These are phyloP conservation scores for Geococcyx californianus DNA, from an alignment of 2,113 vertebrate species.

Conservation along the genomic window DNA sequence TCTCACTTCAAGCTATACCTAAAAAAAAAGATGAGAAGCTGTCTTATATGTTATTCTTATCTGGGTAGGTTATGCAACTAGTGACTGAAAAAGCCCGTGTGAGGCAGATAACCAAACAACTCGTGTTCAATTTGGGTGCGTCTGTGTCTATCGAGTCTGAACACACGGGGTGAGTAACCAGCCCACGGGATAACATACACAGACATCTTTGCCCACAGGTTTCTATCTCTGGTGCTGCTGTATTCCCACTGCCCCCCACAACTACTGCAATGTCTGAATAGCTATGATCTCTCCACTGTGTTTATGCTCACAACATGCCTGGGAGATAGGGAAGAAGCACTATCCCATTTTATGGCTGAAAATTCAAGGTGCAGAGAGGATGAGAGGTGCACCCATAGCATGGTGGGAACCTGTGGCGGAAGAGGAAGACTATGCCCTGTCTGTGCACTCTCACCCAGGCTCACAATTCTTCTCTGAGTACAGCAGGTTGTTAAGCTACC, in stretches of 20 bases:
- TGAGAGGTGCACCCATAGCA: not conserved
- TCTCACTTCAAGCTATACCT: not conserved
- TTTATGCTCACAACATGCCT: not conserved
- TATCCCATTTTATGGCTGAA: not conserved
- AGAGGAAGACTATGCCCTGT: rapidly evolving
- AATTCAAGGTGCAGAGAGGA: not conserved
- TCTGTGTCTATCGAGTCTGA: constrained; percentile 30
- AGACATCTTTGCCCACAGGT: constrained; percentile 50
- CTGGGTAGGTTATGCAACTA: not conserved
- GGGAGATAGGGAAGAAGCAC: not conserved
- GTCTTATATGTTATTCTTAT: not conserved
- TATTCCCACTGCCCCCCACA: constrained; percentile 6
- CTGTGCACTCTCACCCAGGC: not conserved
- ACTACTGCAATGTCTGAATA: not conserved
- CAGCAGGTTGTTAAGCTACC: not conserved
- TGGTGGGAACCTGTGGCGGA: not conserved
- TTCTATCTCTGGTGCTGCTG: constrained; percentile 49
- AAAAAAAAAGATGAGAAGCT: not conserved
- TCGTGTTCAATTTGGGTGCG: not conserved
- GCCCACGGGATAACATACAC: not conserved
- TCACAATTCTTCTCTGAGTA: not conserved
- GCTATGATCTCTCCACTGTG: not conserved
- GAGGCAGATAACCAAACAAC: constrained; percentile 34
- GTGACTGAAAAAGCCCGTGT: not conserved
- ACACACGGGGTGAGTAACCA: constrained; percentile 20